These are phyloP conservation scores for Heteromurus nitidus DNA, from an alignment of 2,888 invertebrate genomes.

Conservation along the genomic window DNA sequence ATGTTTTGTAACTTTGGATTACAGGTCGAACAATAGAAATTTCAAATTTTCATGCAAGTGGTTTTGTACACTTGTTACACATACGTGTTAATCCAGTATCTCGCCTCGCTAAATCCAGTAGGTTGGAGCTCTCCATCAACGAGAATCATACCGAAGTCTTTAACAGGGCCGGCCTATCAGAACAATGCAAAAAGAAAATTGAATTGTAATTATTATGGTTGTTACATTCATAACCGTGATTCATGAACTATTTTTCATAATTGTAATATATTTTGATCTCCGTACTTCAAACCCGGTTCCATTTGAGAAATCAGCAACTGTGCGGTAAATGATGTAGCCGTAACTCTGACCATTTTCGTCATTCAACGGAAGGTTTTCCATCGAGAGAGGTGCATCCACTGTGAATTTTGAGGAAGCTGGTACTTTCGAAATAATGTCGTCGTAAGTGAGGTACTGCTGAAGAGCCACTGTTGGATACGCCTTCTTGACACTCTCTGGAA, in stretches of 20 bases:
- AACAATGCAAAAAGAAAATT: too few species aligned
- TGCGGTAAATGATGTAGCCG: constrained; percentile 79
- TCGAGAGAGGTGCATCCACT: constrained; percentile 68
- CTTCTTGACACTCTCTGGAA: constrained; percentile 74
- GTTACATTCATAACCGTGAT: neutral
- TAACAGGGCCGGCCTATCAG: constrained; percentile 75
- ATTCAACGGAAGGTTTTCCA: constrained; percentile 74
- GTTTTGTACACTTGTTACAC: too few species aligned
- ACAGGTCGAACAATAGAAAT: too few species aligned
- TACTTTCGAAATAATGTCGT: constrained; percentile 73
- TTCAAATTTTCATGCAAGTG: too few species aligned
- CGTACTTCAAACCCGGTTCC: constrained; percentile 62
- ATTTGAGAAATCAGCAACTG: constrained; percentile 71
- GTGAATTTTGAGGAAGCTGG: constrained; percentile 58
- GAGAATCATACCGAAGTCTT: constrained; percentile 78
- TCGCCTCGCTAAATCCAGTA: constrained; percentile 28
- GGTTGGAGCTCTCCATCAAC: constrained; percentile 76
- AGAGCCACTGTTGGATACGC: constrained; percentile 74
- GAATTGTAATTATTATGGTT: neutral
- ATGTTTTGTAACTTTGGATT: too few species aligned
- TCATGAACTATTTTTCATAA: neutral
- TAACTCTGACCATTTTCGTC: constrained; percentile 78
- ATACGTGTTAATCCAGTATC: constrained; percentile 69
- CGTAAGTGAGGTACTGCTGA: constrained; percentile 71
- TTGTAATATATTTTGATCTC: neutral